A percentile compares a stretch with the other conserved stretches of the same genome.
Conservation (phyloP, 2,888 invertebrate genomes). For the Acanthopleura granulata region DNA sequence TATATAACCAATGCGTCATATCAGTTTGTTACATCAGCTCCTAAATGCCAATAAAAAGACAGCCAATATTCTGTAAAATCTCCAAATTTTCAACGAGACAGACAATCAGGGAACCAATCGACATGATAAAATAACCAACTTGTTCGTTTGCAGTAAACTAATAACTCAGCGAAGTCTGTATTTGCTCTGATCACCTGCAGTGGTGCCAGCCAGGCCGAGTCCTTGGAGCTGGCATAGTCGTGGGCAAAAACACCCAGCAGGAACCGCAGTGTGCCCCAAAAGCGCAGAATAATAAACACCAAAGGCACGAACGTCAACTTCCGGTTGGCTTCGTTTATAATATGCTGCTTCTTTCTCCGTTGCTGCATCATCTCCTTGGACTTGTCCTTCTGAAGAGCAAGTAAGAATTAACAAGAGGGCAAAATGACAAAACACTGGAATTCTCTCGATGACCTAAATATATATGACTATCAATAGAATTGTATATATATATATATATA, state of each 20-base stretch:
- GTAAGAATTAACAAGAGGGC: not conserved
- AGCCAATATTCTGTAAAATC: no score
- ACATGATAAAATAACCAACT: not conserved
- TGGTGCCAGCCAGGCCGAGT: constrained; percentile 51
- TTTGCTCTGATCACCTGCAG: constrained; percentile 42
- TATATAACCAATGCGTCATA: no score
- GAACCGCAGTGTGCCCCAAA: constrained; percentile 61
- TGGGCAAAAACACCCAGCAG: constrained; percentile 49
- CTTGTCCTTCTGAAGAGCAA: not conserved
- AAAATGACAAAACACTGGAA: no score
- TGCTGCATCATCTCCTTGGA: not conserved
- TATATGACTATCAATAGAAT: no score
- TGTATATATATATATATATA: no score
- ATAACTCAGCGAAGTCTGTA: no score
- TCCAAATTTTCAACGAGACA: no score
- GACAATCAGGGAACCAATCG: no score
- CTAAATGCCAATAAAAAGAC: no score
- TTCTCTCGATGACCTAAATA: no score
- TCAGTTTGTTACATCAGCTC: no score
- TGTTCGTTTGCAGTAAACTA: not conserved
- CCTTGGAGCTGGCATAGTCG: constrained; percentile 41
- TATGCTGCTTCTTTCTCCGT: not conserved
- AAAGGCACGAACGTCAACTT: constrained; percentile 59
- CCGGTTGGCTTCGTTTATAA: constrained; percentile 37
- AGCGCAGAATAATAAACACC: constrained; percentile 52